Evolutionary conservation across 2,888 invertebrate species (phyloP).

Genomic region (Lasioglossum calceatum): DNA sequence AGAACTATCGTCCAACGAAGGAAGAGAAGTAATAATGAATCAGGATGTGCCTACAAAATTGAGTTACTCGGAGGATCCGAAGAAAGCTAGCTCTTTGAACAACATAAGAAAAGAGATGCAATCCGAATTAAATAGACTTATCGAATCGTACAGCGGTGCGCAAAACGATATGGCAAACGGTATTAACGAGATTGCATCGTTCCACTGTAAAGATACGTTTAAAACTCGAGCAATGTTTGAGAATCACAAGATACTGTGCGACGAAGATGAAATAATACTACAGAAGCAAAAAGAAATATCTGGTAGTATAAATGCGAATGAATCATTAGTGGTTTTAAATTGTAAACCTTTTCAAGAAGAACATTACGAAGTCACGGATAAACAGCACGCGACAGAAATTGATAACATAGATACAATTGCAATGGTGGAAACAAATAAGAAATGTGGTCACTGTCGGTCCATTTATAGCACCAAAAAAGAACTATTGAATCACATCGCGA

Average conservation of each 20-base stretch:
- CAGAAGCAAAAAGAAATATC: conserved; percentile 27
- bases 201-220: conserved; percentile 54
- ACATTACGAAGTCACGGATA: not conserved
- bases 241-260: conserved; percentile 66
- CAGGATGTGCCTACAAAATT: conserved; percentile 40
- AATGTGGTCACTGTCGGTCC: conserved; percentile 74
- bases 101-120: conserved; percentile 49
- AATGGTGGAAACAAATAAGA: conserved; percentile 34
- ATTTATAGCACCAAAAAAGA: conserved; percentile 69
- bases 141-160: conserved; percentile 45
- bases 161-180: conserved; percentile 23
- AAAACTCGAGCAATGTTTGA: conserved; percentile 64
- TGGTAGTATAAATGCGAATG: conserved; percentile 7
- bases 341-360: conserved; percentile 19
- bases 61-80: conserved; percentile 16
- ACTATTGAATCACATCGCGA: conserved; percentile 74
- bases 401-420: conserved; percentile 8
- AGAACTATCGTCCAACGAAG: conserved; percentile 39
- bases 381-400: not conserved
- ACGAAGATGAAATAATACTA: conserved; percentile 27
- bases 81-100: conserved; percentile 27
- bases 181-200: conserved; percentile 46
- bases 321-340: conserved; percentile 6
- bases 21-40: conserved; percentile 31
- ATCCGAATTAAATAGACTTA: conserved; percentile 62